Evolutionary conservation across 2,888 invertebrate species (phyloP).

Genomic region (Laothoe populi): DNA sequence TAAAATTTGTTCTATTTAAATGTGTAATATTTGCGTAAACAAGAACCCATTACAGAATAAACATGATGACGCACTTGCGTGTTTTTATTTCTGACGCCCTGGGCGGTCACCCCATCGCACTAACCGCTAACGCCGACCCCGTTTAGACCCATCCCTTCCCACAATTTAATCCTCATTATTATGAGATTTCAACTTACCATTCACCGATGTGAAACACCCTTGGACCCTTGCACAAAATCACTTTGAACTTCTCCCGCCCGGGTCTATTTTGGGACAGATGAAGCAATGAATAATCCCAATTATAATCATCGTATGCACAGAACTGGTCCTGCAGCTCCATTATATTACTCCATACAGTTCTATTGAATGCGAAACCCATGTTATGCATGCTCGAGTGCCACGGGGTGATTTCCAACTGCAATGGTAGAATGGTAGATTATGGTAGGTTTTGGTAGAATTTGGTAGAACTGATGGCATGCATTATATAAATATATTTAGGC

Average conservation of each 20-base stretch:
- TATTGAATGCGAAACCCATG: constrained; percentile 99
- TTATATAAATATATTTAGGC: not conserved
- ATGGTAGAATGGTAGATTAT: constrained; percentile 35
- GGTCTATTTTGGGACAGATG: constrained; percentile 94
- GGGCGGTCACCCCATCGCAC: too few relatives aligned
- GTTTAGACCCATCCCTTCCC: too few relatives aligned
- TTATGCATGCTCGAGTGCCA: constrained; percentile 99
- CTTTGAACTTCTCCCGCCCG: constrained; percentile 89
- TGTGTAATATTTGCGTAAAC: too few relatives aligned
- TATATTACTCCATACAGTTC: constrained; percentile 93
- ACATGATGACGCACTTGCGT: too few relatives aligned
- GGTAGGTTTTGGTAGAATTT: constrained; percentile 4
- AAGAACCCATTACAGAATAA: too few relatives aligned
- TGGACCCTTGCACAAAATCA: constrained; percentile 96
- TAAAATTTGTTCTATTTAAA: too few relatives aligned
- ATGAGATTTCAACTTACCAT: constrained; percentile 88
- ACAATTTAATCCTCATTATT: too few relatives aligned
- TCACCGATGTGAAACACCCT: constrained; percentile 99
- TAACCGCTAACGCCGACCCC: too few relatives aligned
- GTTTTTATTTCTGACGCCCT: too few relatives aligned
- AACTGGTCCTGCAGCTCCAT: constrained; percentile 93
- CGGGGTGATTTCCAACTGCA: constrained; percentile 94
- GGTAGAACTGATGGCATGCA: constrained; percentile 4
- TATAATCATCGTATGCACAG: constrained; percentile 99
- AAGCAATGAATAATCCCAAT: constrained; percentile 99